These are phyloP conservation scores for Corythucha ciliata DNA, from an alignment of 2,888 invertebrate genomes.

Conservation along the genomic window DNA sequence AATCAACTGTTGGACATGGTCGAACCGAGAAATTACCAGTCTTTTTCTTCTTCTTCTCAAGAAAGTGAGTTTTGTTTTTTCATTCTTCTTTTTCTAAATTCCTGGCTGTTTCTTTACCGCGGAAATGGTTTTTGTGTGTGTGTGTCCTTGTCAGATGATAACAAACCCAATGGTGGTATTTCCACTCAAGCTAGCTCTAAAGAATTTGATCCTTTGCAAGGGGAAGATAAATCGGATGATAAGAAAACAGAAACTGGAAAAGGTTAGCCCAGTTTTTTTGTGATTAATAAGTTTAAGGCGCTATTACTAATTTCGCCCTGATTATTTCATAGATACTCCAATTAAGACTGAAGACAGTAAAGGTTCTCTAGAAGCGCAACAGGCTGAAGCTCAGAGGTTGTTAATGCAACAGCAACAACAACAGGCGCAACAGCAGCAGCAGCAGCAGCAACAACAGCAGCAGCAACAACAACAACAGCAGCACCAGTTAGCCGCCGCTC, in stretches of 20 bases:
- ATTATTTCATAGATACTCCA: slow-evolving; percentile 23
- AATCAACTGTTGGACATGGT: slow-evolving; percentile 50
- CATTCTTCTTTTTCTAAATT: not conserved
- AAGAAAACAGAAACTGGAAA: slow-evolving; percentile 29
- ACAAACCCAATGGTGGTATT: slow-evolving; percentile 30
- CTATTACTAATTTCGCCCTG: not conserved
- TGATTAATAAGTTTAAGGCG: too few species aligned
- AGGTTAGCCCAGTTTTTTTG: slow-evolving; percentile 23
- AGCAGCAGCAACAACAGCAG: slow-evolving; percentile 24
- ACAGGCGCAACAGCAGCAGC: slow-evolving; percentile 25
- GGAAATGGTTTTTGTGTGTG: too few species aligned
- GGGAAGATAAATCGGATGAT: slow-evolving; percentile 37
- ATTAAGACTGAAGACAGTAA: slow-evolving; percentile 28
- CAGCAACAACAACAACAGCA: slow-evolving; percentile 22
- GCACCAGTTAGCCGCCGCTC: slow-evolving; percentile 20
- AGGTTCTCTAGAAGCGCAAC: slow-evolving; percentile 21
- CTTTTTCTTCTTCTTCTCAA: slow-evolving; percentile 37
- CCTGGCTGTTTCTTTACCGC: not conserved
- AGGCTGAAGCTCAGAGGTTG: slow-evolving; percentile 28
- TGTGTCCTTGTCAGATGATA: slow-evolving; percentile 26
- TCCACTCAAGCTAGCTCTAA: slow-evolving; percentile 42
- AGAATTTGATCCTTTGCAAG: slow-evolving; percentile 52
- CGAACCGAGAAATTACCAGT: slow-evolving; percentile 40
- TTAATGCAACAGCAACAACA: slow-evolving; percentile 25
- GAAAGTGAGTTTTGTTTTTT: slow-evolving; percentile 27